Percentiles rank a stretch among this genome's conserved stretches.
phyloP scores from a whole-genome alignment of 2,888 invertebrate genomes.

The Saturnia pavonia region DNA sequence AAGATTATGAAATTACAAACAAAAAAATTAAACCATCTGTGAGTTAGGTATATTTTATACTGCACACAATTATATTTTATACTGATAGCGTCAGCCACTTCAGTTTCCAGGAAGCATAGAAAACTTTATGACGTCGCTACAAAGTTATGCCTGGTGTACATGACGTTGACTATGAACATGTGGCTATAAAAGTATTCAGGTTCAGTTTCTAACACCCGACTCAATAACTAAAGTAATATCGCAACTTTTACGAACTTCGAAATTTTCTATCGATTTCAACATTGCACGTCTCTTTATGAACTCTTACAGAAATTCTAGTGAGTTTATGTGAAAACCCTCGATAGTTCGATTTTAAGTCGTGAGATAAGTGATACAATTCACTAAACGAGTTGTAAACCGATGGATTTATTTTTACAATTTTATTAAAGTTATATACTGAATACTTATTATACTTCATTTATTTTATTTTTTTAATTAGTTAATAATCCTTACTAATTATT shows the following conservation, averaged over 20 bases:
- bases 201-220: conserved; percentile 29
- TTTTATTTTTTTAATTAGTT: no score
- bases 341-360: neutral
- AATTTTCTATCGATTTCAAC: conserved; percentile 27
- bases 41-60: neutral
- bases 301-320: conserved; percentile 6
- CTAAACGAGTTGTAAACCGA: no score
- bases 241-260: conserved; percentile 32
- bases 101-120: conserved; percentile 39
- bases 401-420: no score
- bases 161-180: conserved; percentile 47
- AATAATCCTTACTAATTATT: no score
- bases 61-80: neutral
- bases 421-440: no score
- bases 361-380: neutral
- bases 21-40: neutral
- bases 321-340: neutral
- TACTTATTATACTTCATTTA: no score
- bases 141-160: conserved; percentile 46
- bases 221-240: conserved; percentile 19
- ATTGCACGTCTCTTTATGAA: conserved; percentile 11
- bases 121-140: conserved; percentile 47
- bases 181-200: conserved; percentile 42
- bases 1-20: neutral
- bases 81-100: conserved; percentile 17